Base-by-base conservation (phyloP, 2,888 invertebrate genomes). In the Volucella bombylans region DNA sequence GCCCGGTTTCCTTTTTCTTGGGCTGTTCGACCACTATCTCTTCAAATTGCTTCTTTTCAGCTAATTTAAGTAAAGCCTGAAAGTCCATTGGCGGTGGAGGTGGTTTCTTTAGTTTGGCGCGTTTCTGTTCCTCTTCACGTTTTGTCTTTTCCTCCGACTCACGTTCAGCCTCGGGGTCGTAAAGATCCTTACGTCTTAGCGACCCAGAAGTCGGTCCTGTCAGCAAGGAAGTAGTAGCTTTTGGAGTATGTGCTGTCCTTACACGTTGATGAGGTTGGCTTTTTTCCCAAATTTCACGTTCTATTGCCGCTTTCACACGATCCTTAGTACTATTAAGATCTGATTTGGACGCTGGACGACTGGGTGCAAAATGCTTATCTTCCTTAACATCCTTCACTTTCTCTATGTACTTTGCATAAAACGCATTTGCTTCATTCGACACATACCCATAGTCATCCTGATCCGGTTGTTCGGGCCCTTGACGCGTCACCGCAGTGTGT, bases 401-500 rank as follows among this genome's bases (percentile, higher is more conserved):
- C 87, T 95, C 95, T 94, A 97, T 96, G 93, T 97, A 94, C 91
- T 97, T 96, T 87, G 95, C 94, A 90, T 97, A 97, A 88, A 95
- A 93, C 39, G 95, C 96, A 54, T 96, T 94, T 1, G 97, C 96
- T 90, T 96, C 96, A 88, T 95, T 95, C 0, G 97, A 97, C 49
- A 96, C 96, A 89, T 97, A 97, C 0, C 97, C 97, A 90, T 97
- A 97, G 89, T 97, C 97, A 92, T 97, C 97, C 89, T 97, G 96
- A 88, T 97, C 97, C 0, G 96, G 96, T 89, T 97, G 96, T 1
- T 95, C 94, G 0, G 95, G 94, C 0, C 96, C 96, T 62, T 94
- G 94, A 45, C 94, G 91, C 0, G 96, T 96, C 4, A 96, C 94
- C 4, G 96, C 95, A 12, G 96, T 96, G 87, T 96, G 95, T 41